These are phyloP conservation scores for Odontesthes bonariensis DNA, from an alignment of 2,113 vertebrate species.

Conservation along the genomic window DNA sequence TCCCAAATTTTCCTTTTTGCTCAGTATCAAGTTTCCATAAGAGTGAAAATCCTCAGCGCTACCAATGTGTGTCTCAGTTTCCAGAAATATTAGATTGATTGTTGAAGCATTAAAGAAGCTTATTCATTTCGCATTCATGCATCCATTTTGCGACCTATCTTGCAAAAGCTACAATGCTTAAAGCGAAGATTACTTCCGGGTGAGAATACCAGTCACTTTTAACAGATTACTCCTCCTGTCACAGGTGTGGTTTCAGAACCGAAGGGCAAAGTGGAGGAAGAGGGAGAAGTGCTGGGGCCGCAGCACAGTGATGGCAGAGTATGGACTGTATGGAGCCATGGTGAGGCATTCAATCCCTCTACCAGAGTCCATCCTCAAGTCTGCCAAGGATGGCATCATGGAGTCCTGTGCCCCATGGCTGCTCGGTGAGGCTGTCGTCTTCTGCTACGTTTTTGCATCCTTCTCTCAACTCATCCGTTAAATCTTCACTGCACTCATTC, in stretches of 20 bases:
- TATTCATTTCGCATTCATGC: too few relatives aligned
- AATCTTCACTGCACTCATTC: background rate
- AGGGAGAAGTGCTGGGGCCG: slow-evolving; percentile 99
- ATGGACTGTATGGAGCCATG: slow-evolving; percentile 97
- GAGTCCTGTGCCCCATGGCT: slow-evolving; percentile 99
- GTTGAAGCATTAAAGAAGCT: too few relatives aligned
- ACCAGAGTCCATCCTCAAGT: slow-evolving; percentile 98
- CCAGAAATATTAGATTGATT: too few relatives aligned
- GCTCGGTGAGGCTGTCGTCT: slow-evolving; percentile 87
- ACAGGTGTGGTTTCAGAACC: slow-evolving; percentile 99
- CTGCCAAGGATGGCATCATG: slow-evolving; percentile 99
- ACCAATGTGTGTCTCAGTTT: too few relatives aligned
- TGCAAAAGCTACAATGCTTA: background rate
- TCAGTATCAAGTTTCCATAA: too few relatives aligned
- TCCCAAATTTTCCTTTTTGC: too few relatives aligned
- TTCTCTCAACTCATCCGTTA: background rate
- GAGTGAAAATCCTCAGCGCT: too few relatives aligned
- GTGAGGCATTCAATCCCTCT: slow-evolving; percentile 98
- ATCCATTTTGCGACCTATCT: background rate
- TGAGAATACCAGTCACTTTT: background rate
- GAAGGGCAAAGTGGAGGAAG: slow-evolving; percentile 98
- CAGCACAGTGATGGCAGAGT: slow-evolving; percentile 99
- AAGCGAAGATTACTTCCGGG: background rate
- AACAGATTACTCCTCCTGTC: background rate
- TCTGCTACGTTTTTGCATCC: background rate